phyloP scores from a whole-genome alignment of 2,113 vertebrate species.

The Antechinus stuartii region DNA sequence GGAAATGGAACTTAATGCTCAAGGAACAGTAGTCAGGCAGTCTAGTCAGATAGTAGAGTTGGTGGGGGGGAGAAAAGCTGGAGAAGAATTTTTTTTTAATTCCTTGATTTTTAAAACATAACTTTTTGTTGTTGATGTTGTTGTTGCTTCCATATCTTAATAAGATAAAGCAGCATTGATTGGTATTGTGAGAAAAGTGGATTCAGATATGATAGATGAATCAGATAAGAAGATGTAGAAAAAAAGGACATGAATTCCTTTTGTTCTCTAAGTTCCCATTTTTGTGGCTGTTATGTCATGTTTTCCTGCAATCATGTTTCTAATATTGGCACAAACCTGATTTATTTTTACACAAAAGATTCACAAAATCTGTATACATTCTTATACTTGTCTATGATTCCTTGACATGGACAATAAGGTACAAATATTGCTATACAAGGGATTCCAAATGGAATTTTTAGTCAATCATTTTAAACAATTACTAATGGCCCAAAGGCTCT shows the following conservation, averaged over 20 bases:
- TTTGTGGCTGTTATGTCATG: neutral
- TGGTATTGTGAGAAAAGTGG: neutral
- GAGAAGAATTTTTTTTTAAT: neutral
- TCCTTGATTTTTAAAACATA: neutral
- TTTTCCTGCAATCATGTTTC: neutral
- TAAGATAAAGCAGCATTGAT: neutral
- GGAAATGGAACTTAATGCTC: neutral
- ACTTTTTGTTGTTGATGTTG: neutral
- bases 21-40: neutral
- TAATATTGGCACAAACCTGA: neutral
- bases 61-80: neutral
- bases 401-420: neutral
- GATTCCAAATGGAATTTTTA: neutral
- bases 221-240: neutral
- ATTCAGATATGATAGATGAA: neutral
- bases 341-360: neutral
- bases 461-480: neutral
- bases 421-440: neutral
- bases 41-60: neutral
- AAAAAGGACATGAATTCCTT: neutral
- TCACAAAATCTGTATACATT: neutral
- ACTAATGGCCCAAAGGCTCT: neutral
- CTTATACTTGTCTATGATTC: neutral
- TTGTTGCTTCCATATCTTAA: neutral
- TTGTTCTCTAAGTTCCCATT: neutral